These are phyloP conservation scores for Notarius lentiginosus DNA, from an alignment of 2,113 vertebrate genomes.

Conservation along the genomic window DNA sequence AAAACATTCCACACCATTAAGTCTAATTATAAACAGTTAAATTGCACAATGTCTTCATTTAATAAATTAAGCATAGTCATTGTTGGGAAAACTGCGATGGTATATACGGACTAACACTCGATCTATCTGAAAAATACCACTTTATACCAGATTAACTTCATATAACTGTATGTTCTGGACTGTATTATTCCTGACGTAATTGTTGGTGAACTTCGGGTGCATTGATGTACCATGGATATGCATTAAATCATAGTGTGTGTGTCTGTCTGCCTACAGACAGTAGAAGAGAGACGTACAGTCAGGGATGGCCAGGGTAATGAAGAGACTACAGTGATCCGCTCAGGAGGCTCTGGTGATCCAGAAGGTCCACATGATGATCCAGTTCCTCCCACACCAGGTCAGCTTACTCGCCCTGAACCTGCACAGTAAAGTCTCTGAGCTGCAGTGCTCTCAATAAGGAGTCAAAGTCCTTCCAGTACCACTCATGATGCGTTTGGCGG, in stretches of 20 bases:
- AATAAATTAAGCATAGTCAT: background rate
- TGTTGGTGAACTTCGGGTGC: background rate
- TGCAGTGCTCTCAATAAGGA: background rate
- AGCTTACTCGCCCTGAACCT: background rate
- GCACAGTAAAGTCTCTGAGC: background rate
- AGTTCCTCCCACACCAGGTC: constrained; percentile 54
- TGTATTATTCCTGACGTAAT: background rate
- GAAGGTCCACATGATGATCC: constrained; percentile 44
- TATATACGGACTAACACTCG: background rate
- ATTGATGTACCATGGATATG: background rate
- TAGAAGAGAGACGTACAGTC: constrained; percentile 70
- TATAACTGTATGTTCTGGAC: background rate
- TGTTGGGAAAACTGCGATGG: background rate
- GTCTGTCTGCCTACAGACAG: background rate
- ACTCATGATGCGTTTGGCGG: too few relatives aligned
- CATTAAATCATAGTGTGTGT: background rate
- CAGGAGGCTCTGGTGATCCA: constrained; percentile 58
- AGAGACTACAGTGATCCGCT: constrained; percentile 79
- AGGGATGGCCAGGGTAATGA: constrained; percentile 79
- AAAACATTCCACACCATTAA: background rate
- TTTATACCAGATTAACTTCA: background rate
- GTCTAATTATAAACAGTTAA: background rate
- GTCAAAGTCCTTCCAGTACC: too few relatives aligned
- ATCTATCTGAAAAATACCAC: too few relatives aligned
- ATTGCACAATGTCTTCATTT: background rate